These are phyloP conservation scores for Bombus picipes DNA, from an alignment of 1,140 invertebrate genomes.

Conservation along the genomic window DNA sequence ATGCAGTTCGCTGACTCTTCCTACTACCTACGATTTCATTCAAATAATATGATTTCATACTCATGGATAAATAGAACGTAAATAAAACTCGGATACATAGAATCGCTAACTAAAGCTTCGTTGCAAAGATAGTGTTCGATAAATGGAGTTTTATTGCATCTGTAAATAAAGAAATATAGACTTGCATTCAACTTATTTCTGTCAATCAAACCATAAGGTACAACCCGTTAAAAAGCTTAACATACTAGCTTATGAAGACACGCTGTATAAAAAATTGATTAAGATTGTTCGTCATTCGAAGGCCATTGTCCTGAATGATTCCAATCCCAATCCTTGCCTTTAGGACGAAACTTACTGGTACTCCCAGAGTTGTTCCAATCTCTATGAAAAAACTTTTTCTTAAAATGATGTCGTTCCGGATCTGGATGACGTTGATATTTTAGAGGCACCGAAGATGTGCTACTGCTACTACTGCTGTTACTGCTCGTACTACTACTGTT, in stretches of 20 bases:
- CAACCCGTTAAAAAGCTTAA: conserved; percentile 32
- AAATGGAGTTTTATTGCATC: background rate
- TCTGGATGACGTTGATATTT: conserved; percentile 85
- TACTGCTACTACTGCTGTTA: conserved; percentile 11
- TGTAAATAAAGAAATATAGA: background rate
- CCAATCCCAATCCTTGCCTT: conserved; percentile 91
- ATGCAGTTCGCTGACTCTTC: background rate
- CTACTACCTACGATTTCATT: background rate
- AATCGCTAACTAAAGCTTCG: background rate
- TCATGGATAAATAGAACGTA: background rate
- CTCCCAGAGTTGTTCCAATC: conserved; percentile 85
- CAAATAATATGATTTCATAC: background rate
- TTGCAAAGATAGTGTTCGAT: background rate
- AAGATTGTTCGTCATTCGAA: conserved; percentile 77
- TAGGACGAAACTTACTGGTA: conserved; percentile 86
- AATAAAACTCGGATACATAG: background rate
- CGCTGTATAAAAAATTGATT: conserved; percentile 58
- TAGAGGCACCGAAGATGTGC: conserved; percentile 80
- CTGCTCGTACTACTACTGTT: conserved; percentile 57
- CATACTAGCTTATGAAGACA: conserved; percentile 9
- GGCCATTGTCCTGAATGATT: conserved; percentile 80
- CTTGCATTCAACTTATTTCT: conserved; percentile 2
- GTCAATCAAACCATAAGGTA: conserved; percentile 9
- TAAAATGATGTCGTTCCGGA: conserved; percentile 88
- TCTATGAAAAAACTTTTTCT: conserved; percentile 90